Evolutionary conservation across 2,888 invertebrate genomes (phyloP).

Genomic region (Agrotis ipsilon): DNA sequence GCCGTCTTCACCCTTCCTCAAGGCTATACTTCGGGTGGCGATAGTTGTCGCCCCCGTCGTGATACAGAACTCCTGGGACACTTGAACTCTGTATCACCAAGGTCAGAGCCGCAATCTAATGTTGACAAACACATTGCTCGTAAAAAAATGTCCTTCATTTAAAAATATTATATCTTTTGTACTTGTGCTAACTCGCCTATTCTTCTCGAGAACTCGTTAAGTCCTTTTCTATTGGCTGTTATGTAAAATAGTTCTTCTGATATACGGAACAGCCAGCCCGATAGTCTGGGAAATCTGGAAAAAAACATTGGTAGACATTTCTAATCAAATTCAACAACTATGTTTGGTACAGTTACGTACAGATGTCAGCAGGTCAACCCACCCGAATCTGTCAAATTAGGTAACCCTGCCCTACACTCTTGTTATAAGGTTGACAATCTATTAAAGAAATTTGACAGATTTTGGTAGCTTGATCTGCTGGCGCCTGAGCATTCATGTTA

Average conservation of each 20-base stretch:
- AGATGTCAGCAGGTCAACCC: too few relatives aligned
- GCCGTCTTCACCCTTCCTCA: conserved; percentile 18
- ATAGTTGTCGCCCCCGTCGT: conserved; percentile 68
- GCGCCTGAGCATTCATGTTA: too few relatives aligned
- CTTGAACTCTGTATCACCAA: conserved; percentile 72
- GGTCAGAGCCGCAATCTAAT: conserved; percentile 74
- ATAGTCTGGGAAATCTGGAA: conserved; percentile 76
- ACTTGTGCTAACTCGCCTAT: conserved; percentile 81
- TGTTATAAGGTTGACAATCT: too few relatives aligned
- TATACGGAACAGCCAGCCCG: conserved; percentile 76
- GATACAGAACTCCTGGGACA: conserved; percentile 76
- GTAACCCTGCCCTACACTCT: too few relatives aligned
- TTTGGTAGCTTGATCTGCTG: too few relatives aligned
- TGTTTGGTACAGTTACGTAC: background rate
- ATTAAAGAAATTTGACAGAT: too few relatives aligned
- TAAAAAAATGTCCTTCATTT: conserved; percentile 55
- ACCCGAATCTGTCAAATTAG: too few relatives aligned
- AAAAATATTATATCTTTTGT: conserved; percentile 66
- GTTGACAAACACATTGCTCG: conserved; percentile 70
- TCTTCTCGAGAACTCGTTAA: conserved; percentile 79
- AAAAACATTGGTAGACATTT: background rate
- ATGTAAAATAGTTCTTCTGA: conserved; percentile 77
- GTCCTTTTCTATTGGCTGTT: conserved; percentile 81
- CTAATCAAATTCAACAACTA: background rate
- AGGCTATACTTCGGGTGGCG: conserved; percentile 18